Percentiles rank a stretch among this genome's conserved stretches.
These are phyloP conservation scores for Camponotus fellah DNA, from an alignment of 2,888 invertebrate species.

Conservation along the genomic window DNA sequence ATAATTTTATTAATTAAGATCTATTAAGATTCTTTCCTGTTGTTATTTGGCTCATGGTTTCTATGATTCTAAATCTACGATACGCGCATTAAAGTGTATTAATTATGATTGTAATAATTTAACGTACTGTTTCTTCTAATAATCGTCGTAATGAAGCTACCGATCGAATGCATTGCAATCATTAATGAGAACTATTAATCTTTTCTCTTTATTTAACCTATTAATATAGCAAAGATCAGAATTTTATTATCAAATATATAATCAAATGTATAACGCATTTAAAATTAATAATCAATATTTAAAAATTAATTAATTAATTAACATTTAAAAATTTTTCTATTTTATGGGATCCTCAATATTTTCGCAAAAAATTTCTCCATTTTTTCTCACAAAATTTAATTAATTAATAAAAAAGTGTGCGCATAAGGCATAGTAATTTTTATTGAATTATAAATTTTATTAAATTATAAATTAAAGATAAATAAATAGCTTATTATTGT, in stretches of 20 bases:
- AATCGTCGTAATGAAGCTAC: slow-evolving; percentile 4
- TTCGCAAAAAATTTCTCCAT: background rate
- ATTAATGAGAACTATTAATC: background rate
- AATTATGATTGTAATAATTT: background rate
- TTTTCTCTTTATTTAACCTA: background rate
- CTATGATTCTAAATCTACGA: background rate
- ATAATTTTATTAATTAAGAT: background rate
- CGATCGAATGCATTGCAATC: background rate
- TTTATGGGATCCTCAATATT: background rate
- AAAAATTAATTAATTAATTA: too few relatives aligned
- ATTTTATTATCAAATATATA: background rate
- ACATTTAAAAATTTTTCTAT: background rate
- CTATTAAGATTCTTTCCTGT: background rate
- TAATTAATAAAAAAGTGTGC: background rate
- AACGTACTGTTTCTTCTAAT: background rate
- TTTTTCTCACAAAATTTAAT: background rate
- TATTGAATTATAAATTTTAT: background rate
- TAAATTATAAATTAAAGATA: background rate
- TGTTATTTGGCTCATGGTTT: background rate
- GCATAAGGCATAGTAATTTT: background rate
- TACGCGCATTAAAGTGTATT: background rate
- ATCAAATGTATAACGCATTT: background rate
- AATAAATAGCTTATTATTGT: background rate
- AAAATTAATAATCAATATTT: background rate
- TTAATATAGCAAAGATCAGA: background rate